Base-by-base conservation (phyloP, 2,113 vertebrate species). In the Pelmatolapia mariae region DNA sequence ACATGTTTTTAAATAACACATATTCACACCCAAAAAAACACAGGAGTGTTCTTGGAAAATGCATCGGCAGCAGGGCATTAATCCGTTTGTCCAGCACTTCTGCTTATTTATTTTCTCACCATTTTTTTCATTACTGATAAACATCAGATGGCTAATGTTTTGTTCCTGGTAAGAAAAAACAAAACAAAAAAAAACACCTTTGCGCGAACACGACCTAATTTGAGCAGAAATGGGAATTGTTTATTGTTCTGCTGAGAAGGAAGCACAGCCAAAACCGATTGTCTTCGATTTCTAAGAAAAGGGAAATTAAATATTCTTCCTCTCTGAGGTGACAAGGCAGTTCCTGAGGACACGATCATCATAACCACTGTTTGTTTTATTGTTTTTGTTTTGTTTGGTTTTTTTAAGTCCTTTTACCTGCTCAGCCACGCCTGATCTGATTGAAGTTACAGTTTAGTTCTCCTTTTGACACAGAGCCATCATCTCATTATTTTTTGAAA, bases 1-100 rank as follows among this genome's bases (percentile, higher is more conserved):
- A 94, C 91, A 93, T 96, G 94, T 96, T 96, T 95, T 96, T 89
- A 93, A 82, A 94, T 85, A 63, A n/a, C 93, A 83, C 86, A 87
- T 82, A 90, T 90, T 93, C 93, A 94, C 95, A 91, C 94, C 93
- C 91, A 89, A 93, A 95, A 92, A 92, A 93, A 94, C 90, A 94
- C 68, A 90, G 94, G 94, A 94, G 94, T 89, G 93, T 91, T 88
- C 88, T 89, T 40, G 93, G 93, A 96, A 95, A 95, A 93, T 90
- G 80, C 80, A 71, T 84, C 10, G 40, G 16, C 85, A 36, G 19
- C 85, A 36, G 87, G 86, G 82, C 84, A 88, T 94, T 93, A 81
- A 89, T 94, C 54, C 94, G 86, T 95, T 93, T 90, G 91, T 92
- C 82, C 83, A 91, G 78, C 88, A 22, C 83, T 87, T 80, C 78